Evolutionary conservation across 2,113 vertebrate species (phyloP), one percentile per base, ranked within the genome.

Genomic region (Gadus macrocephalus): DNA sequence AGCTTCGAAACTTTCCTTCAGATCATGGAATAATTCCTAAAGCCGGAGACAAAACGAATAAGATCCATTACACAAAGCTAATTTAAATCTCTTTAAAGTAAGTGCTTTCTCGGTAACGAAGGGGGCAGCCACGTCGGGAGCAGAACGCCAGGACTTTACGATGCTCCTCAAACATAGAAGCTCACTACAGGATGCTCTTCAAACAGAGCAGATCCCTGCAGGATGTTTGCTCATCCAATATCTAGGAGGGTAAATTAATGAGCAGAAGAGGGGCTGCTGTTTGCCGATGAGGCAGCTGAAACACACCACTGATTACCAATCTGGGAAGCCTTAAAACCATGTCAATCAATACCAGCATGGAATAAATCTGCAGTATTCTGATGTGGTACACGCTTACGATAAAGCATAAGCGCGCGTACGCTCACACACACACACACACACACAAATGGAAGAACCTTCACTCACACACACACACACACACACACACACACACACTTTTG

Each of bases 221-320:
- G 75, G 64, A 76, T 88, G 85, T 89, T 90, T 90, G 85, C 87
- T 74, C 79, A 83, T 85, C 81, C 82, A 86, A 86, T 89, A 85
- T 86, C 80, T 79, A 75, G 73, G 78, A 78, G 79, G 76, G 77
- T 82, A 89, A 83, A 86, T 81, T 87, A 89, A 87, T 88, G 82
- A 80, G 55, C 85, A 80, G 85, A 79, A 88, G 83, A 88, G 73
- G 70, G 79, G 77, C 78, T 79, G 78, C 81, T 86, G 83, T 86
- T 87, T 86, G 85, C 67, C 84, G 81, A 88, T 80, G 72, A 77
- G 67, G 35, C 70, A 72, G 75, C 79, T 80, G 67, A 84, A 77
- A 83, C 71, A 75, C 67, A 76, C 73, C 76, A 79, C 72, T 80
- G 83, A 90, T 81, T 80, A 81, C 83, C 81, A 78, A 83, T 81